Conservation (phyloP, 2,797 vertebrate genomes). For the Melanotaenia trifasciata region DNA sequence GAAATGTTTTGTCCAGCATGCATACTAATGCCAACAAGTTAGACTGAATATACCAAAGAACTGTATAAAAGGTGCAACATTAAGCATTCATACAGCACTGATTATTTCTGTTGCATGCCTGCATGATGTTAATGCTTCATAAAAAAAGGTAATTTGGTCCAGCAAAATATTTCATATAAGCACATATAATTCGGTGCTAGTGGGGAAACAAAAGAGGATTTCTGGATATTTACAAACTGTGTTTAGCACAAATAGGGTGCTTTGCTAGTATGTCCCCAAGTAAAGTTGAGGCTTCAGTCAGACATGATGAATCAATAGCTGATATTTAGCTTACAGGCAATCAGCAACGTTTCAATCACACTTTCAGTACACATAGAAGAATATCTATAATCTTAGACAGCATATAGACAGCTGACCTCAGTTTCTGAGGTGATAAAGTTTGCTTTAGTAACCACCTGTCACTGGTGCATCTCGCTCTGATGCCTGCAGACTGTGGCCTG, state of each 20-base stretch:
- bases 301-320: constrained; percentile 58
- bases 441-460: constrained; percentile 78
- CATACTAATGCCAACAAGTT: neutral
- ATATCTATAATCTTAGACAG: constrained; percentile 73
- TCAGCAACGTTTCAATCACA: constrained; percentile 54
- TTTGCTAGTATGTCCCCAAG: constrained; percentile 19
- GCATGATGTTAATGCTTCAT: too few relatives aligned
- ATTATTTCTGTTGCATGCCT: neutral
- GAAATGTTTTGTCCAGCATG: constrained; percentile 3
- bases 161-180: too few relatives aligned
- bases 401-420: constrained; percentile 74
- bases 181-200: neutral
- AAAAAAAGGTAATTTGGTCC: too few relatives aligned
- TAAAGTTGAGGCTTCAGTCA: constrained; percentile 29
- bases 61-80: neutral
- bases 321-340: constrained; percentile 67
- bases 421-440: constrained; percentile 77
- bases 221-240: neutral
- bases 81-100: neutral
- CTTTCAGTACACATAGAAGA: constrained; percentile 5
- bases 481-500: constrained; percentile 63
- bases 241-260: constrained; percentile 17
- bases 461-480: constrained; percentile 62
- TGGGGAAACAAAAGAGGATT: neutral
- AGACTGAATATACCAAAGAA: neutral